Percentiles rank a stretch among this genome's conserved stretches.
phyloP scores from a whole-genome alignment of 2,888 invertebrate species.

The Palloptera scutellata region DNA sequence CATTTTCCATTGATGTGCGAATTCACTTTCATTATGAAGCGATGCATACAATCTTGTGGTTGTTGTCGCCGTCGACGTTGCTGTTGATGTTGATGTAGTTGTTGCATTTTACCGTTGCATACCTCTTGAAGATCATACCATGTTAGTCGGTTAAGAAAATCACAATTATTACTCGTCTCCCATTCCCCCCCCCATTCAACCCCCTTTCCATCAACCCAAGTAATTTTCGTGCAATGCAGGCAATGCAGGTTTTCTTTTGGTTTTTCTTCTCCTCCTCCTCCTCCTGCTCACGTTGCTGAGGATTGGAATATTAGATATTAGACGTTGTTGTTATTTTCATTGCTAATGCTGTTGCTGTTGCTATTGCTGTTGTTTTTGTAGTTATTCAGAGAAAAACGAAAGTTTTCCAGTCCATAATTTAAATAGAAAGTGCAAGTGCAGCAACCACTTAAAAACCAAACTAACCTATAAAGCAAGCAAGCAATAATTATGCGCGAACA shows the following conservation, averaged over 20 bases:
- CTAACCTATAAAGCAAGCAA: slow-evolving; percentile 30
- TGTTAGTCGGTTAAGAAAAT: slow-evolving; percentile 21
- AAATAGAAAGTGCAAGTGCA: slow-evolving; percentile 64
- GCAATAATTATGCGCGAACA: slow-evolving; percentile 22
- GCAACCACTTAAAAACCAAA: slow-evolving; percentile 38
- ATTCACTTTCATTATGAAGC: slow-evolving; percentile 62
- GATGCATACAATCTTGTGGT: slow-evolving; percentile 44
- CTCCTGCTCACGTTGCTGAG: slow-evolving; percentile 12
- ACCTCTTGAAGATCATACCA: slow-evolving; percentile 24
- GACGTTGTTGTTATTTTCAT: slow-evolving; percentile 21
- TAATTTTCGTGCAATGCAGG: slow-evolving; percentile 18
- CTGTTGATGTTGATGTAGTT: slow-evolving; percentile 31
- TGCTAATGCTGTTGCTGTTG: slow-evolving; percentile 25
- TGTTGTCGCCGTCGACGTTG: slow-evolving; percentile 34
- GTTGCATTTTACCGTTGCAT: slow-evolving; percentile 22
- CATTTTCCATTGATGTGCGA: slow-evolving; percentile 35
- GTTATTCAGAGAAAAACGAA: slow-evolving; percentile 59
- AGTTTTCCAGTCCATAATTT: slow-evolving; percentile 61
- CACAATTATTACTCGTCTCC: background rate
- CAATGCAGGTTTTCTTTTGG: slow-evolving; percentile 23
- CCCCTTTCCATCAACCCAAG: slow-evolving; percentile 15
- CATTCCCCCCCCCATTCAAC: background rate
- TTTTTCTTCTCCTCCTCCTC: slow-evolving; percentile 14
- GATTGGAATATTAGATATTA: background rate
- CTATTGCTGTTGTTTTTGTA: slow-evolving; percentile 50